Base-by-base conservation (phyloP, 64 coral and sea anemone genomes). In the Acropora yongei region DNA sequence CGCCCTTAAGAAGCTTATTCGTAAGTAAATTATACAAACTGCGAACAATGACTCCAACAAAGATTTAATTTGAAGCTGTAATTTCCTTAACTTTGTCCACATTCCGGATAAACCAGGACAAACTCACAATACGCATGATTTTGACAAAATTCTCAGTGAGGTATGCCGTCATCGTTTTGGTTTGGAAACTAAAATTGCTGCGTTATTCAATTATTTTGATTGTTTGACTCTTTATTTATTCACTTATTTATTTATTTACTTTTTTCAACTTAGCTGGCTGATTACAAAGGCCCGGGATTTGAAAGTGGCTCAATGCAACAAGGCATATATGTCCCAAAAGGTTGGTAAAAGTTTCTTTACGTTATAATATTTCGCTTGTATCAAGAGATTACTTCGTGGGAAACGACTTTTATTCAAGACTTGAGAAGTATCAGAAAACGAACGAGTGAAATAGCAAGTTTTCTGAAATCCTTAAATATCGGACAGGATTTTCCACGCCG, bases 91-190 rank as follows among this genome's bases (percentile, higher is more conserved):
- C 94, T 74, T 9, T 47, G 39, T 76, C 42, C 66, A 99, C 91
- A 95, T 99, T n/a, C 97, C 97, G n/a, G 97, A 99, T 73, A 95
- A 95, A 86, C 94, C 94, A 45, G 97, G 97, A 44, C 97, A 99
- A 20, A 89, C 94, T 55, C 88, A 88, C 42, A 99, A 99, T 61
- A 88, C 93, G 48, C 91, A 99, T 47, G 82, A 90, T 12, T 93
- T 99, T 92, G 97, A 99, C 19, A 68, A 68, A 19, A 89, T 85
- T 41, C 84, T 99, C 44, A 68, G 44, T 78, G 88, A 99, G 97
- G 97, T 99, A 93, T 6, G 45, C 13, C 41, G 80, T 16, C 47
- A 18, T 50, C 44, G 2, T 44, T n/a, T 78, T 18, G 12, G 3
- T 78, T 78, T 11, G 4, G 5, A 55, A 55, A 55, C 51, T 55